Evolutionary conservation across 2,797 vertebrate species (phyloP), one percentile per base, ranked within the genome.

Genomic region (Tragopan temminckii): DNA sequence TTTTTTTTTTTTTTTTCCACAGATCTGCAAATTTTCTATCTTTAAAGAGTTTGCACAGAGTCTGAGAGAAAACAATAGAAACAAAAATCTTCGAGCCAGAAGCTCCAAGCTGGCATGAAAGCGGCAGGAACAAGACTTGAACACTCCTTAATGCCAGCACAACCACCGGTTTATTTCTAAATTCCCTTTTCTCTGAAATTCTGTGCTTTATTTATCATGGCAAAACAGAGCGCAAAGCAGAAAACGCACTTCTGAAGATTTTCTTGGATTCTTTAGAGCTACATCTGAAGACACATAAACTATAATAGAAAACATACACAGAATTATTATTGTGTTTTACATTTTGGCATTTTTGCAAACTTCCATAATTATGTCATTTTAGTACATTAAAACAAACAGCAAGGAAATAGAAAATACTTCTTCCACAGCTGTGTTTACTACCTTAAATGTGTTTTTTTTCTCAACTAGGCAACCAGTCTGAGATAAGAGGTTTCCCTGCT

Each of bases 341-440:
- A 92, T 95, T 95, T 89, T 74, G 86, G 81, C 70, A 77, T 82
- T 95, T 95, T 96, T 94, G 79, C 81, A 92, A 86, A 85, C 69
- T 96, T 88, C 81, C 75, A 89, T 97, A 96, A 97, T 97, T 94
- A 86, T 94, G 89, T 94, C 87, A 95, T 97, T 97, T 96, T 95
- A 90, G 83, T 94, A 93, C 90, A 95, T 97, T 96, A 97, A 97
- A 97, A 96, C 93, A 97, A 97, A 96, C 89, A 97, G 87, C 80
- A 94, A 97, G 94, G 88, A 95, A 97, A 97, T 85, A 94, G 88
- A 96, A 97, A 97, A 95, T 91, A 96, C 89, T 97, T 96, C 93
- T 96, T 94, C 87, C 95, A 95, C 97, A 98, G 96, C 97, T 98
- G 97, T 98, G 97, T 98, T 98, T 98, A 97, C 96, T 95, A 95